Evolutionary conservation across 2,888 invertebrate genomes (phyloP).

Genomic region (Tetheella fluctuosa): DNA sequence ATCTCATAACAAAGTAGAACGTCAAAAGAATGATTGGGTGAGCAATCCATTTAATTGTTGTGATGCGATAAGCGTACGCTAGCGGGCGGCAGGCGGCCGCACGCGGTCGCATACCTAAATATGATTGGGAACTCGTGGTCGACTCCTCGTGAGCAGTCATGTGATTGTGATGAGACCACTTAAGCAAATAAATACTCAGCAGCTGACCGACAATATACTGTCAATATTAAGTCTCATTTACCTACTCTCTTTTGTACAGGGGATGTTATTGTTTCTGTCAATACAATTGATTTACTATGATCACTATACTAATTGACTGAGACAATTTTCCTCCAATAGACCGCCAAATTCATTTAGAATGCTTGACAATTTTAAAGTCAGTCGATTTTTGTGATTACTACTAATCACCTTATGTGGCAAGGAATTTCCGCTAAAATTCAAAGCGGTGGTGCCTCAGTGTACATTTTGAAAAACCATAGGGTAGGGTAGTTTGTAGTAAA

Average conservation of each 20-base stretch:
- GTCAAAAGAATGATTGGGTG: conserved; percentile 54
- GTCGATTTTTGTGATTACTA: no score
- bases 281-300: neutral
- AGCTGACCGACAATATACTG: conserved; percentile 56
- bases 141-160: conserved; percentile 74
- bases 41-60: conserved; percentile 60
- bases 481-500: no score
- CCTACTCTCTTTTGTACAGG: conserved; percentile 19
- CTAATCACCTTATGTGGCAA: no score
- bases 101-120: conserved; percentile 49
- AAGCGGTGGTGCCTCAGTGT: no score
- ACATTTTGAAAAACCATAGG: neutral
- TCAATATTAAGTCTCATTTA: conserved; percentile 57
- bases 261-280: neutral
- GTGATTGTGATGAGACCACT: conserved; percentile 81
- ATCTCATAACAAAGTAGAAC: conserved; percentile 49
- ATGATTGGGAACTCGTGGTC: conserved; percentile 76
- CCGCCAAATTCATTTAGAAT: no score
- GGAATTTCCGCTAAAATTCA: no score
- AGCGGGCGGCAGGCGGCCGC: conserved; percentile 41
- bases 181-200: conserved; percentile 77
- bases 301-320: neutral
- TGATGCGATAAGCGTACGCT: conserved; percentile 55
- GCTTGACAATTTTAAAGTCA: no score
- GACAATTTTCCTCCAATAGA: neutral